Evolutionary conservation across 2,797 vertebrate species (phyloP).

Genomic region (Phylloscopus collybita): DNA sequence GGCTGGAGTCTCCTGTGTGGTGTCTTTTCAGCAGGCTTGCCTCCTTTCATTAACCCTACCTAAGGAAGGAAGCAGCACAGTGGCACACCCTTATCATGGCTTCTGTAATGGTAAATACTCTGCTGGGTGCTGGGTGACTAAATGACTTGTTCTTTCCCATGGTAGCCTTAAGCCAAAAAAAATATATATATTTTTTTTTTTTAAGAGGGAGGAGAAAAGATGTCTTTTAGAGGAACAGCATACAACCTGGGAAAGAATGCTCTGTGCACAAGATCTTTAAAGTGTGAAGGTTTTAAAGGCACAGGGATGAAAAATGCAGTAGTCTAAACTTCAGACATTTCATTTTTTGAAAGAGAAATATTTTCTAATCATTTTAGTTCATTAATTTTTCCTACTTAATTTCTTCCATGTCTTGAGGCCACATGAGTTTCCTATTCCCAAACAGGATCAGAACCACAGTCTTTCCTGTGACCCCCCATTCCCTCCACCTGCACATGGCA

Average conservation of each 20-base stretch:
- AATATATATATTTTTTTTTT: too few relatives aligned
- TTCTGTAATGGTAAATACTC: neutral
- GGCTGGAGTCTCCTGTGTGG: neutral
- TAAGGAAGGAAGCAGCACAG: neutral
- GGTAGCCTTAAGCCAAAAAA: neutral
- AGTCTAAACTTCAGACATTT: neutral
- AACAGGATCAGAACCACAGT: neutral
- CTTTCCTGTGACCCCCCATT: neutral
- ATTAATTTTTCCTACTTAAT: neutral
- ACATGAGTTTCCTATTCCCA: neutral
- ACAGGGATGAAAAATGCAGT: neutral
- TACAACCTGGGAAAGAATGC: neutral
- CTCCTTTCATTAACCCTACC: neutral
- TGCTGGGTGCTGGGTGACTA: neutral
- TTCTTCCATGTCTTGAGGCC: neutral
- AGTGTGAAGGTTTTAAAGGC: neutral
- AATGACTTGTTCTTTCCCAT: neutral
- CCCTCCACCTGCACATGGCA: neutral
- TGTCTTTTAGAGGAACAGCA: neutral
- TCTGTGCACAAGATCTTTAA: neutral
- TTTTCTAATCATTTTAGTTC: neutral
- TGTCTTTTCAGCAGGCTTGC: neutral
- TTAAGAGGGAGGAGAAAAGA: neutral
- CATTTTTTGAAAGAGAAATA: neutral
- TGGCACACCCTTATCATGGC: neutral